Conservation (phyloP, 2,888 invertebrate species). For the Digitonthophagus gazella region DNA sequence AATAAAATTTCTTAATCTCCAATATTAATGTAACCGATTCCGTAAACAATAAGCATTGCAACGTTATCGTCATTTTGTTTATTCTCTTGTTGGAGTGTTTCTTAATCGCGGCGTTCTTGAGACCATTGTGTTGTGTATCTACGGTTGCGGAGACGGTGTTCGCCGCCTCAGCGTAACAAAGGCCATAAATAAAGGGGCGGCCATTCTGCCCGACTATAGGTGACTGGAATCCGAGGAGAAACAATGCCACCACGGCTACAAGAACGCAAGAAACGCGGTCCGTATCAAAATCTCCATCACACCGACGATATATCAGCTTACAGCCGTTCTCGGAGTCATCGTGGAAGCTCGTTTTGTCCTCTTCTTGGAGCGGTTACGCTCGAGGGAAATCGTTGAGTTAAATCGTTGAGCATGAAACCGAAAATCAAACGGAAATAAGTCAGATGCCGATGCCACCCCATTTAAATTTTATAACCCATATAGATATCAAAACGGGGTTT, state of each 20-base stretch:
- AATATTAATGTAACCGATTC: no score
- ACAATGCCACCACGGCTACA: constrained; percentile 1
- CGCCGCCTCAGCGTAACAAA: constrained; percentile 7
- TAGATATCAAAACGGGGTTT: not conserved
- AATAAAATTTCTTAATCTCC: not conserved
- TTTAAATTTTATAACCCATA: not conserved
- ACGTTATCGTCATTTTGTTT: not conserved
- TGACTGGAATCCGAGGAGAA: constrained; percentile 13
- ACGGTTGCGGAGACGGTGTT: not conserved
- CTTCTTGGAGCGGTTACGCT: not conserved
- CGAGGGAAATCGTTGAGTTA: not conserved
- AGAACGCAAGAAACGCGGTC: constrained; percentile 2
- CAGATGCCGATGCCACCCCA: not conserved
- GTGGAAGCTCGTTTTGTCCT: not conserved
- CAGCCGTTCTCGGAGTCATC: not conserved
- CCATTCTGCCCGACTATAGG: not conserved
- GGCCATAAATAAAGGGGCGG: constrained; percentile 9
- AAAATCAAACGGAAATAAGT: not conserved
- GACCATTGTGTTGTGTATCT: not conserved
- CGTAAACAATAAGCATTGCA: no score
- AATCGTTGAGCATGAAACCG: not conserved
- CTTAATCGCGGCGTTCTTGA: not conserved
- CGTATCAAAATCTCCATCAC: constrained; percentile 16
- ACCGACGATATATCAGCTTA: constrained; percentile 10
- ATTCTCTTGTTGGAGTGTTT: not conserved